These are phyloP conservation scores for Eurytoma adleriae DNA, from an alignment of 2,888 invertebrate genomes.

Conservation along the genomic window DNA sequence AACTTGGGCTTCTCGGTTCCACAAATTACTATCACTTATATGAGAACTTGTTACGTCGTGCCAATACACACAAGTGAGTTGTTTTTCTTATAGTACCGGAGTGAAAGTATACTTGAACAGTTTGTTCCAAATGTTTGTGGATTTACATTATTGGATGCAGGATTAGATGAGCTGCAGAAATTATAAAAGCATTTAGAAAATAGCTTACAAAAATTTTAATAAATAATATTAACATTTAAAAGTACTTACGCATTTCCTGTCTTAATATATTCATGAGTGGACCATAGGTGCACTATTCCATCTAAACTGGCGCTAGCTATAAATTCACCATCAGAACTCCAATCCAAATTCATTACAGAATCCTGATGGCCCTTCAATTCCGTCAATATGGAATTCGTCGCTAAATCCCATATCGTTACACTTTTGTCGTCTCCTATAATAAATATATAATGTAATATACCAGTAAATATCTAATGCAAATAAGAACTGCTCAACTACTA, in stretches of 20 bases:
- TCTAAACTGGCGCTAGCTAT: slow-evolving; percentile 73
- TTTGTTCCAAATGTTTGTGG: slow-evolving; percentile 70
- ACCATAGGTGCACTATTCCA: slow-evolving; percentile 71
- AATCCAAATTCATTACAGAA: slow-evolving; percentile 73
- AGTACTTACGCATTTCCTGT: slow-evolving; percentile 66
- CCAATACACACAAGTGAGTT: slow-evolving; percentile 73
- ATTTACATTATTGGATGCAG: slow-evolving; percentile 59
- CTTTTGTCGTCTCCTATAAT: slow-evolving; percentile 70
- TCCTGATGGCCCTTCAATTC: slow-evolving; percentile 73
- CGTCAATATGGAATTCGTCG: slow-evolving; percentile 70
- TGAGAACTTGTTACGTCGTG: slow-evolving; percentile 62
- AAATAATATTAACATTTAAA: slow-evolving; percentile 27
- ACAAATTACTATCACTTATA: slow-evolving; percentile 7
- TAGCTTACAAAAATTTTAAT: slow-evolving; percentile 10
- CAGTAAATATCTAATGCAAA: not conserved
- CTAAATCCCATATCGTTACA: slow-evolving; percentile 73
- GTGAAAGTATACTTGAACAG: slow-evolving; percentile 73
- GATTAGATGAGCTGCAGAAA: slow-evolving; percentile 67
- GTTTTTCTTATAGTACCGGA: slow-evolving; percentile 71
- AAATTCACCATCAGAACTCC: slow-evolving; percentile 74
- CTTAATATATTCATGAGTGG: slow-evolving; percentile 69
- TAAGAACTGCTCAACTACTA: not conserved
- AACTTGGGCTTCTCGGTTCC: slow-evolving; percentile 30
- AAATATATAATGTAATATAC: slow-evolving; percentile 4
- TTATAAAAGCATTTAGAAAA: not conserved